These are phyloP conservation scores for Graphium colonna DNA, from an alignment of 2,888 invertebrate genomes.

Conservation along the genomic window DNA sequence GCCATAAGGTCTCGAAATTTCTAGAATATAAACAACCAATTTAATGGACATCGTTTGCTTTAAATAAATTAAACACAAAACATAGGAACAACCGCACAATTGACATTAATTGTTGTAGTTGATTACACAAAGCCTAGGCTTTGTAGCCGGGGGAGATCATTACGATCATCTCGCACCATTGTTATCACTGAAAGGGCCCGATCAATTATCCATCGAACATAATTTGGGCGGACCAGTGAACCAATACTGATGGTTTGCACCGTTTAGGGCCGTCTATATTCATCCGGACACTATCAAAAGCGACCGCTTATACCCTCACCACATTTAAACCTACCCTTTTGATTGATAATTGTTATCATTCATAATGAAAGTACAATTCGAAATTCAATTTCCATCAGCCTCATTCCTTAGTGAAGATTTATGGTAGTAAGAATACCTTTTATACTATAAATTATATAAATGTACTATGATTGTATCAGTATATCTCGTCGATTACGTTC, in stretches of 20 bases:
- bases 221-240: constrained; percentile 69
- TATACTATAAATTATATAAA: no score
- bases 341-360: not conserved
- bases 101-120: constrained; percentile 16
- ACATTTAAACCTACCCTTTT: not conserved
- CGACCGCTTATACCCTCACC: not conserved
- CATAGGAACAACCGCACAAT: constrained; percentile 3
- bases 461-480: no score
- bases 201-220: constrained; percentile 79
- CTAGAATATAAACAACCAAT: no score
- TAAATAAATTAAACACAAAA: constrained; percentile 8
- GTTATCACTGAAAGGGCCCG: constrained; percentile 66
- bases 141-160: constrained; percentile 32
- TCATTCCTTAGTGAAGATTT: no score
- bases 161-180: constrained; percentile 61
- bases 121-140: constrained; percentile 12
- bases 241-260: constrained; percentile 52
- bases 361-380: not conserved
- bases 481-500: no score
- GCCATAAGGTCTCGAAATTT: no score
- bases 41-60: not conserved
- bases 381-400: no score
- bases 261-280: constrained; percentile 43
- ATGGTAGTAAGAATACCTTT: no score
- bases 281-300: constrained; percentile 31